Evolutionary conservation across 1,140 invertebrate species (phyloP), one percentile per base, ranked within the genome.

Genomic region (Achroia grisella): DNA sequence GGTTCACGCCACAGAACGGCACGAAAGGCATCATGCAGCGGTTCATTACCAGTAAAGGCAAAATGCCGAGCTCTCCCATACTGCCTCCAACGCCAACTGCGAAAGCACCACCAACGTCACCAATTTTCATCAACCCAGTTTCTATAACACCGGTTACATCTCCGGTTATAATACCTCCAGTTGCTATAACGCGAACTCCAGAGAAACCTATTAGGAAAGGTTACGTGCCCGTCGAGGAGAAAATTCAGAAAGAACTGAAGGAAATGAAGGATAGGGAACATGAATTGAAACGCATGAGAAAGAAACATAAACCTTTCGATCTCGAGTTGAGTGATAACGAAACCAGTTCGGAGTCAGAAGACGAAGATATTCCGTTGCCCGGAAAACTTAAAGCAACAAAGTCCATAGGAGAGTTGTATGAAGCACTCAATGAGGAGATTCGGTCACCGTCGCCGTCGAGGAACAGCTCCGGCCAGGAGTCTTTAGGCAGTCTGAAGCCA

Each of bases 21-120:
- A 90, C 91, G 35, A 91, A 90, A 62, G 91, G 91, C 0, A 86
- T 94, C 28, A 94, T 94, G 93, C 91, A 93, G 56, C 88, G 92
- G 45, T 94, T 94, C 58, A 89, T 94, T 37, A 91, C 91, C 6
- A 92, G 90, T 4, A 89, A 91, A 13, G 93, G 92, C 11, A 92
- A 90, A 58, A 60, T 93, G 45, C 63, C 70, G 5, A 80, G 70
- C 0, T 81, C 85, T 10, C 56, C 74, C 1, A 65, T 69, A 10
- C 77, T 66, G 1, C 48, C 80, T 4, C 62, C 66, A 5, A 43
- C 71, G 4, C 57, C 70, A 0, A 53, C 62, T 2, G 55, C 66
- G 1, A 48, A 64, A 4, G 31, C 61, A 2, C 53, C 67, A 4
- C 72, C 68, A 9, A 23, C 17, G 17, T 23, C 17, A 23, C 17